Percentiles rank a stretch among this genome's conserved stretches.
These are phyloP conservation scores for Therioaphis trifolii DNA, from an alignment of 2,888 invertebrate species.

Conservation along the genomic window DNA sequence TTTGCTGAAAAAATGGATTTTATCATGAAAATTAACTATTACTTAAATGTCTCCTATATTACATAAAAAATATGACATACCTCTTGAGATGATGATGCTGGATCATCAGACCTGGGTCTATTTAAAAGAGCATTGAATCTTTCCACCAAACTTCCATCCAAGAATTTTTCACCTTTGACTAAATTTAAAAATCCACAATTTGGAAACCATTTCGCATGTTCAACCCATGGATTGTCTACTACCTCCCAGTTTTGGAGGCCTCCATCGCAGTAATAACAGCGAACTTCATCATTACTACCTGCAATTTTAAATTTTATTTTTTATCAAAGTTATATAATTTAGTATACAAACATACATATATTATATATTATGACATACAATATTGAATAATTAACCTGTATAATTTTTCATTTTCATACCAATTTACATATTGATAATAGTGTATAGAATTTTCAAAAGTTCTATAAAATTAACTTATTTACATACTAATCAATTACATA, in stretches of 20 bases:
- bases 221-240: slow-evolving; percentile 91
- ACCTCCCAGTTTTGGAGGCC: slow-evolving; percentile 91
- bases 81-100: slow-evolving; percentile 22
- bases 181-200: slow-evolving; percentile 85
- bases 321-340: no score
- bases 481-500: slow-evolving; percentile 65
- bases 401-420: no score
- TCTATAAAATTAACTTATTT: no score
- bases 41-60: neutral
- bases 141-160: slow-evolving; percentile 70
- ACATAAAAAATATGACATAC: slow-evolving; percentile 21
- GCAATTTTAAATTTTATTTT: slow-evolving; percentile 71
- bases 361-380: no score
- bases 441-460: no score
- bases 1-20: no score
- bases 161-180: slow-evolving; percentile 83
- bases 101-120: slow-evolving; percentile 33
- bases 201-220: slow-evolving; percentile 94
- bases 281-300: slow-evolving; percentile 74
- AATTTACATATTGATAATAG: no score
- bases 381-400: no score
- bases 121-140: slow-evolving; percentile 56
- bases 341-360: no score
- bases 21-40: no score
- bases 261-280: slow-evolving; percentile 95